These are phyloP conservation scores for Dynastes tityus DNA, from an alignment of 2,888 invertebrate genomes.

Conservation along the genomic window DNA sequence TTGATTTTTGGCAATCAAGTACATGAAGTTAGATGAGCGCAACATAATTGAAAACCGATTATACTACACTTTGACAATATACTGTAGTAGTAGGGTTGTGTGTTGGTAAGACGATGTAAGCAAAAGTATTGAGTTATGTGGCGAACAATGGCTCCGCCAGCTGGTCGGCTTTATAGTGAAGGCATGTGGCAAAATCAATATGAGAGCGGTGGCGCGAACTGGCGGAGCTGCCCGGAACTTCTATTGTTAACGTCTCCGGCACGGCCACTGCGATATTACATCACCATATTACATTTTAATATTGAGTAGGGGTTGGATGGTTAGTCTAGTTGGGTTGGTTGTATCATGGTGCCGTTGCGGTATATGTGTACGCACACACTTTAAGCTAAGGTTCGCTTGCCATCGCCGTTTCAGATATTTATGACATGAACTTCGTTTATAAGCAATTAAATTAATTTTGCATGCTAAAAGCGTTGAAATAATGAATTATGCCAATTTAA, in stretches of 20 bases:
- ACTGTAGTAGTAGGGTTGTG: conserved; percentile 22
- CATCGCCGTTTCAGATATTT: conserved; percentile 49
- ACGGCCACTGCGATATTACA: conserved; percentile 59
- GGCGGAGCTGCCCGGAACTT: conserved; percentile 67
- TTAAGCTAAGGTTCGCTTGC: conserved; percentile 45
- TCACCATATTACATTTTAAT: conserved; percentile 57
- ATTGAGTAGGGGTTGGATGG: conserved; percentile 52
- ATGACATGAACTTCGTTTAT: conserved; percentile 49
- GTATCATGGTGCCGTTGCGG: conserved; percentile 41
- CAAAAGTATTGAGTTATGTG: conserved; percentile 53
- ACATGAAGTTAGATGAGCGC: not conserved
- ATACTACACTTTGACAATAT: conserved; percentile 27
- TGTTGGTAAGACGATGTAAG: conserved; percentile 47
- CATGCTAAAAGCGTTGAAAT: conserved; percentile 35
- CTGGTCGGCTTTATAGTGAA: conserved; percentile 63
- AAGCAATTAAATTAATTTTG: conserved; percentile 50
- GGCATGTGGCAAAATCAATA: conserved; percentile 67
- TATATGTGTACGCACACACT: conserved; percentile 30
- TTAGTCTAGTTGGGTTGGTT: conserved; percentile 45
- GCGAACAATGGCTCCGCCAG: conserved; percentile 59
- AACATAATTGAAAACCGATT: conserved; percentile 15
- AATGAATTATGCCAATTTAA: conserved; percentile 32
- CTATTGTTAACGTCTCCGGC: conserved; percentile 64
- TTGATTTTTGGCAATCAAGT: not conserved
- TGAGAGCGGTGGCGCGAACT: conserved; percentile 66